Evolutionary conservation across 2,113 vertebrate species (phyloP), one percentile per base, ranked within the genome.

Genomic region (Sus scrofa): DNA sequence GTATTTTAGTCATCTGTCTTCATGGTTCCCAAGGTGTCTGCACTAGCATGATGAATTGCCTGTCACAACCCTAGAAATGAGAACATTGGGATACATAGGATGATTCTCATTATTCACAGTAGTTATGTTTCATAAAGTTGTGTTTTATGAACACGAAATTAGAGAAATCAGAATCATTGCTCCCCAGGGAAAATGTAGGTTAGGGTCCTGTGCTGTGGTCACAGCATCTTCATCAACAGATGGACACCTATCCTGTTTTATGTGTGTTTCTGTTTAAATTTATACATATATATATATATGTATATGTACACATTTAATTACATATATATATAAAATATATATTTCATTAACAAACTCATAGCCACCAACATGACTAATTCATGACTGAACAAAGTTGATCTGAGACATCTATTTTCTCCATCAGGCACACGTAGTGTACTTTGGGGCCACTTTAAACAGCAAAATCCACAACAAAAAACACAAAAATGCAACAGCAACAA

Each of bases 251-350:
- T 34, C 26, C 60, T 32, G 3, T n/a, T 89, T 77, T 79, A 30
- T 65, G 24, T 75, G 26, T 84, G 37, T 37, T 77, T 89, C 82
- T 95, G 60, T 92, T 95, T 91, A 63, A 95, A 92, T 6, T 62
- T 74, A 50, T 15, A 54, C 34, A 56, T 22, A 74, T 6, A 63
- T 74, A 50, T 15, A 54, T 50, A 56, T 22, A 74, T 32, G 62
- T 1, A 18, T 37, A 44, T 32, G 44, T n/a, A n/a, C n/a, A n/a
- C n/a, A n/a, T n/a, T n/a, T n/a, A n/a, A n/a, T n/a, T n/a, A n/a
- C n/a, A n/a, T n/a, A n/a, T n/a, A n/a, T n/a, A n/a, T n/a, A n/a
- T n/a, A n/a, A n/a, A n/a, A n/a, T n/a, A n/a, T n/a, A n/a, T n/a
- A n/a, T n/a, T n/a, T 95, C 30, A 52, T 52, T 82, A 73, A 94